Percentiles rank a stretch among this genome's conserved stretches.
Conservation (phyloP, 2,113 vertebrate species). For the Aptenodytes patagonicus region DNA sequence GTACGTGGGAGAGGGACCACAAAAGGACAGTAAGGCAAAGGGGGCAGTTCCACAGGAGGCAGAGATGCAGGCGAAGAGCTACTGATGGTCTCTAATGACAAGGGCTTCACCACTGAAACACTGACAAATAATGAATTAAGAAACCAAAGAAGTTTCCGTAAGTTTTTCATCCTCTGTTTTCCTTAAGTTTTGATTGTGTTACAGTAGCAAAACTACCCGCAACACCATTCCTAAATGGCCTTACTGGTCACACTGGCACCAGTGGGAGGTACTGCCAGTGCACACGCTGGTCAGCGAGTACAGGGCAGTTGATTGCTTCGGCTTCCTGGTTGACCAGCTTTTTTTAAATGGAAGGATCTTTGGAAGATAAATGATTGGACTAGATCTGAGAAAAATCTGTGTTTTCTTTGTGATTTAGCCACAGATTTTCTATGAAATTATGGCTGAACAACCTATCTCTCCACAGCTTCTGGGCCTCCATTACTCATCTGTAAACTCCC, state of each 20-base stretch:
- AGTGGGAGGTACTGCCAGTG: not conserved
- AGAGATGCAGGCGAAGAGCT: not conserved
- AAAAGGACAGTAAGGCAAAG: fast-evolving
- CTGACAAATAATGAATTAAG: not conserved
- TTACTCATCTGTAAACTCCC: not conserved
- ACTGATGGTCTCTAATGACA: not conserved
- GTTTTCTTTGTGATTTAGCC: not conserved
- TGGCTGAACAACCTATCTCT: not conserved
- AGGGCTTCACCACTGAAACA: not conserved
- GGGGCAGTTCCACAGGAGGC: not conserved
- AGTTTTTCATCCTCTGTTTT: not conserved
- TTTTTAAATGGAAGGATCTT: not conserved
- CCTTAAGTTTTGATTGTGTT: not conserved
- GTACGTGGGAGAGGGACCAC: not conserved
- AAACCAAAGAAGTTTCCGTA: not conserved
- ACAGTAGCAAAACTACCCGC: not conserved
- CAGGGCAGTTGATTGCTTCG: not conserved
- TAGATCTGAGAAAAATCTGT: not conserved
- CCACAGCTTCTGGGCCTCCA: not conserved
- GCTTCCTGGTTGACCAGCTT: not conserved
- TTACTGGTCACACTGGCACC: not conserved
- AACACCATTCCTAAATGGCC: not conserved
- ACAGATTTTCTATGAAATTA: not conserved
- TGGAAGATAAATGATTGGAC: not conserved
- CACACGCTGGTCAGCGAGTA: not conserved